Percentiles rank a stretch among this genome's conserved stretches.
Evolutionary conservation across 2,888 invertebrate species (phyloP).

Genomic region (Nymphalis urticae): DNA sequence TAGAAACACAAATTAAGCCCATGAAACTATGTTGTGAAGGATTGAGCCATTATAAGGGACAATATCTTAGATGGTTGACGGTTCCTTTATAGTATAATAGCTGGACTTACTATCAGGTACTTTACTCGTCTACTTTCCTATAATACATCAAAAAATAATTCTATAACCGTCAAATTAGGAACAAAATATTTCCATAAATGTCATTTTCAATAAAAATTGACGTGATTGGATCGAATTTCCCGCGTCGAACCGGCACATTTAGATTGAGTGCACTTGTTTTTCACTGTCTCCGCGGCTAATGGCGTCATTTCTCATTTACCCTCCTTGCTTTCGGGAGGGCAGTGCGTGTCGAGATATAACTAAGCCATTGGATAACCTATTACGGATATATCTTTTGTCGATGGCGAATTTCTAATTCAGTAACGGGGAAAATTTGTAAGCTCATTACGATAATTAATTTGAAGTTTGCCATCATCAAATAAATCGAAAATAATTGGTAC

Average conservation of each 20-base stretch:
- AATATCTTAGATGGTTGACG: no score
- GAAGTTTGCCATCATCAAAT: no score
- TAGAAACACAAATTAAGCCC: no score
- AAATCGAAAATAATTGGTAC: no score
- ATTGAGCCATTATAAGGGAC: no score
- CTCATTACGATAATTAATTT: background rate
- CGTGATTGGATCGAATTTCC: constrained; percentile 14
- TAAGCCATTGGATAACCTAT: constrained; percentile 4
- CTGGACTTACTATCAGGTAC: no score
- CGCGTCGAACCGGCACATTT: constrained; percentile 38
- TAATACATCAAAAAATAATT: no score
- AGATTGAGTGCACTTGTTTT: constrained; percentile 80
- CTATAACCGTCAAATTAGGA: background rate
- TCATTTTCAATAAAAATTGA: constrained; percentile 10
- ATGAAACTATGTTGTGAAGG: no score
- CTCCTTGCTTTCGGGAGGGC: constrained; percentile 39
- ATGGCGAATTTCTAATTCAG: background rate
- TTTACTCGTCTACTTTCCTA: no score
- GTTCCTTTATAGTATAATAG: no score
- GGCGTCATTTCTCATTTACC: constrained; percentile 78
- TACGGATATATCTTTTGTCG: background rate
- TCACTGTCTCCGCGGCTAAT: constrained; percentile 80
- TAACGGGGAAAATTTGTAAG: background rate
- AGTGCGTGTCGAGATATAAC: constrained; percentile 27
- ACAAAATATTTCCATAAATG: background rate